Percentiles rank a stretch among this genome's conserved stretches.
Evolutionary conservation across 2,888 invertebrate genomes (phyloP).

Genomic region (Eretmocerus hayati): DNA sequence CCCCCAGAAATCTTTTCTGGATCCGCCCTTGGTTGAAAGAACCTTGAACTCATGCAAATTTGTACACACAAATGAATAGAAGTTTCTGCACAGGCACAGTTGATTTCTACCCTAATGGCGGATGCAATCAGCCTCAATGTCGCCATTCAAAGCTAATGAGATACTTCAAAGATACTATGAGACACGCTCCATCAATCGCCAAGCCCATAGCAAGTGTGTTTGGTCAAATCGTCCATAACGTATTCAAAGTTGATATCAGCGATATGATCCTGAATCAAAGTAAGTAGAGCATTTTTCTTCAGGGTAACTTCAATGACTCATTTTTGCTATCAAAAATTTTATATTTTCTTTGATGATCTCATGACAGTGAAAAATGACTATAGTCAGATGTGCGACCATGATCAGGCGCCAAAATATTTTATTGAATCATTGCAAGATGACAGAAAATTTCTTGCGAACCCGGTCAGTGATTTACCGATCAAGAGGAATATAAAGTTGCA

Average conservation of each 20-base stretch:
- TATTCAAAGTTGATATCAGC: too few relatives aligned
- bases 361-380: background rate
- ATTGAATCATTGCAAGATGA: slow-evolving; percentile 56
- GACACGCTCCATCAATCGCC: too few relatives aligned
- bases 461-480: background rate
- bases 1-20: too few relatives aligned
- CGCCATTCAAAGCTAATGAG: too few relatives aligned
- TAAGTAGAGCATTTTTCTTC: background rate
- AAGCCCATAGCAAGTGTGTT: too few relatives aligned
- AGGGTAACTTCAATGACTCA: too few relatives aligned
- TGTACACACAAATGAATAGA: too few relatives aligned
- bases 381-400: slow-evolving; percentile 51
- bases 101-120: slow-evolving; percentile 68
- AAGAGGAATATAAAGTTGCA: slow-evolving; percentile 24
- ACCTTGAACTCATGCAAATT: too few relatives aligned
- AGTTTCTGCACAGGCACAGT: slow-evolving; percentile 51
- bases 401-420: slow-evolving; percentile 57
- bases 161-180: too few relatives aligned
- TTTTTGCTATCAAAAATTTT: background rate
- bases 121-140: slow-evolving; percentile 62
- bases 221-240: too few relatives aligned
- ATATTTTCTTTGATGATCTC: background rate
- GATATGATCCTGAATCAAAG: background rate
- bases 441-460: background rate
- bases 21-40: too few relatives aligned